Evolutionary conservation across 2,797 vertebrate genomes (phyloP).

Genomic region (Sebastes dallii): DNA sequence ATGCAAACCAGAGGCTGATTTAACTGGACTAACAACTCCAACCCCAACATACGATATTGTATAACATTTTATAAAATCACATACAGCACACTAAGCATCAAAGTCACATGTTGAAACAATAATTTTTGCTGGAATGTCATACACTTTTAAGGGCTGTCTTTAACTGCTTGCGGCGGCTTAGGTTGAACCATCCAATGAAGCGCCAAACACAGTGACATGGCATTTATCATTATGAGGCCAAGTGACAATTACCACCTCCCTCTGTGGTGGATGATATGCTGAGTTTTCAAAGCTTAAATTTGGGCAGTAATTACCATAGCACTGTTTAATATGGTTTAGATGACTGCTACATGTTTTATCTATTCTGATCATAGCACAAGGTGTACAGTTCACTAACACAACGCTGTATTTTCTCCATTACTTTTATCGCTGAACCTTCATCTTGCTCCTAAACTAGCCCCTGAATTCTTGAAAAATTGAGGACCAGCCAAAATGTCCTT

Average conservation of each 20-base stretch:
- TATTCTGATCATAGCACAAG: neutral
- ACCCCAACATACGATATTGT: neutral
- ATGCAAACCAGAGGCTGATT: neutral
- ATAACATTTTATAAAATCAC: neutral
- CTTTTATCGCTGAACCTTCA: neutral
- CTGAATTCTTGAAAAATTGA: conserved; percentile 3
- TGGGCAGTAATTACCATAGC: neutral
- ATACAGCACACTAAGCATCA: neutral
- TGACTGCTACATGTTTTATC: neutral
- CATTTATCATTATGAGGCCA: neutral
- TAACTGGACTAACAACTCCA: neutral
- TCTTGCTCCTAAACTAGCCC: neutral
- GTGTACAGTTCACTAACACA: neutral
- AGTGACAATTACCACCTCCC: neutral
- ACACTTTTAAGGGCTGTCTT: too few relatives aligned
- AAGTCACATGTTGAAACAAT: neutral
- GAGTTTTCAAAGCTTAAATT: neutral
- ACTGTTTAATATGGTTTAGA: neutral
- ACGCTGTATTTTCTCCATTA: neutral
- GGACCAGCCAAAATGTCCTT: neutral
- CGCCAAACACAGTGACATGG: neutral
- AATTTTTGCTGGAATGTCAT: neutral
- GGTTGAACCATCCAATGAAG: neutral
- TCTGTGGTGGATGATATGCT: neutral
- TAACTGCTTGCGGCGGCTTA: neutral